Evolutionary conservation across 2,888 invertebrate genomes (phyloP), one percentile per base, ranked within the genome.

Genomic region (Blera fallax): DNA sequence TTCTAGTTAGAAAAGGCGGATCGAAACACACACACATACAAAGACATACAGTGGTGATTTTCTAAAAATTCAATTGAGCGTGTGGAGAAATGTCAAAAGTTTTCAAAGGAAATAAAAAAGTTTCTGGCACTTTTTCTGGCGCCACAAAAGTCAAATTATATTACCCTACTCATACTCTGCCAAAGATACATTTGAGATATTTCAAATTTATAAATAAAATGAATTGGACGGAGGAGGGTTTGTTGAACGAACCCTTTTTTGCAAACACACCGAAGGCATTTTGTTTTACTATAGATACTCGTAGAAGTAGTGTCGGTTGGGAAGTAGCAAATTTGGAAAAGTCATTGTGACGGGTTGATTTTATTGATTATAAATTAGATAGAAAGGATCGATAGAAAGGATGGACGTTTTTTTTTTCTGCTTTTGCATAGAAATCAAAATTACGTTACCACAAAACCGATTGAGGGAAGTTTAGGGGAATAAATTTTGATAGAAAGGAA

Each of bases 281-380:
- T n/a, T n/a, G 52, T n/a, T 27, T 52, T 7, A 29, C 27, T 54
- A 16, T n/a, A n/a, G n/a, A n/a, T n/a, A n/a, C n/a, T n/a, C 14
- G 32, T 32, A 16, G 48, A 5, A 18, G 48, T 48, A 18, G 48
- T 48, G 27, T 16, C 18, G 32, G 4, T 32, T n/a, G 16, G 18
- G 32, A 34, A 43, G 11, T 21, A 11, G 11, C n/a, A 56, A 65
- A 76, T 56, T 74, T 48, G 27, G 34, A 70, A 37, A 45, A 83
- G 40, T 64, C 81, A 70, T 70, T 64, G 45, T 77, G 77, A 65
- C 32, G 77, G 72, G 60, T 67, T 65, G 72, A 78, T 67, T 83
- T 83, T 77, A 78, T 78, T 72, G 72, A 83, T 77, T 78, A 69
- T 72, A 77, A 79, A 79, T 79, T 70, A 64, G 43, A 78, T 62